Evolutionary conservation across 2,797 vertebrate genomes (phyloP).

Genomic region (Phoxinus dragarum): DNA sequence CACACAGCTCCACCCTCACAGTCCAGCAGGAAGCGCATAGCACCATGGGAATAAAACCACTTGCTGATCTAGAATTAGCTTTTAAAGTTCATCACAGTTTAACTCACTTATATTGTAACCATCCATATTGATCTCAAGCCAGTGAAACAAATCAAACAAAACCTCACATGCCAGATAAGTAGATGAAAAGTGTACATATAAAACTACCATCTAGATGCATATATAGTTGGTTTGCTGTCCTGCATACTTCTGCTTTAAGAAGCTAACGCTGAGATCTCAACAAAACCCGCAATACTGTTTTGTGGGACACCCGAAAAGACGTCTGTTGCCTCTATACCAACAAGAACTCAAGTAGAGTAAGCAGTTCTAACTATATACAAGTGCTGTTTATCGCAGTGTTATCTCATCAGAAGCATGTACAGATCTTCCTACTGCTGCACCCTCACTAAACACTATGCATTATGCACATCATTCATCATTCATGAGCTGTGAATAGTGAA

Average conservation of each 20-base stretch:
- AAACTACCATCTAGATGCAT: background rate
- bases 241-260: background rate
- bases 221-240: background rate
- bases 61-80: background rate
- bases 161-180: background rate
- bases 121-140: background rate
- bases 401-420: slow-evolving; percentile 35
- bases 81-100: background rate
- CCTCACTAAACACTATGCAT: slow-evolving; percentile 45
- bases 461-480: slow-evolving; percentile 55
- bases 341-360: background rate
- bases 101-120: background rate
- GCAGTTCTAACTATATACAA: background rate
- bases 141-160: background rate
- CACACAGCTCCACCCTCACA: background rate
- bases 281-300: background rate
- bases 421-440: slow-evolving; percentile 19
- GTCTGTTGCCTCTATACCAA: background rate
- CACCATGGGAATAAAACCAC: slow-evolving; percentile 18
- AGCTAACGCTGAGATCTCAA: background rate
- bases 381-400: slow-evolving; percentile 11
- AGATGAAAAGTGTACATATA: background rate
- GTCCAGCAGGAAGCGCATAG: background rate
- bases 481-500: slow-evolving; percentile 53
- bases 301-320: background rate